Percentiles rank a stretch among this genome's conserved stretches.
phyloP scores from a whole-genome alignment of 2,113 vertebrate species.

The Pelecanus crispus region DNA sequence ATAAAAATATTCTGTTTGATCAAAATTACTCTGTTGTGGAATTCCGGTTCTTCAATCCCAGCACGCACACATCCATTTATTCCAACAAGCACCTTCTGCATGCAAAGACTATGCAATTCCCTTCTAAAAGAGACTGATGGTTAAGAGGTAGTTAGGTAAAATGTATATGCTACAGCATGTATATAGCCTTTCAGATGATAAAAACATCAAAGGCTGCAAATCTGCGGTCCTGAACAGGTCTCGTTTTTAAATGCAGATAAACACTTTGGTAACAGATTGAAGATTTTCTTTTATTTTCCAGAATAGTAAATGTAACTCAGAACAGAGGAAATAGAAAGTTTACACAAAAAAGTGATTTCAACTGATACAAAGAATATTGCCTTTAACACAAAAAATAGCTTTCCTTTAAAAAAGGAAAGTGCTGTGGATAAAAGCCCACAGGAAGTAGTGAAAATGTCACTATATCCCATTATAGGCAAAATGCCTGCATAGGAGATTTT shows the following conservation, averaged over 20 bases:
- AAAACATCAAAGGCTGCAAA: neutral
- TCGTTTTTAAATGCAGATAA: neutral
- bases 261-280: neutral
- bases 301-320: neutral
- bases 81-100: neutral
- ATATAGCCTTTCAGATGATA: neutral
- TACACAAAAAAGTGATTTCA: neutral
- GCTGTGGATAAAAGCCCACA: neutral
- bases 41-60: neutral
- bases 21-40: too few species aligned
- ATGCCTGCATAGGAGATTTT: neutral
- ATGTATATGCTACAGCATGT: neutral
- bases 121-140: neutral
- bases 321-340: neutral
- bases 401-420: neutral
- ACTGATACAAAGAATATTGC: neutral
- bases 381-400: neutral
- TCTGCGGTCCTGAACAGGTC: neutral
- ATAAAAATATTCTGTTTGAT: neutral
- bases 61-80: neutral
- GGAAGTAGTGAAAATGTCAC: neutral
- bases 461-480: neutral
- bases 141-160: neutral
- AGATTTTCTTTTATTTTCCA: neutral
- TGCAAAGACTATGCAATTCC: neutral